Base-by-base conservation (phyloP, 2,797 vertebrate genomes). In the Enteromius trimaculatus region DNA sequence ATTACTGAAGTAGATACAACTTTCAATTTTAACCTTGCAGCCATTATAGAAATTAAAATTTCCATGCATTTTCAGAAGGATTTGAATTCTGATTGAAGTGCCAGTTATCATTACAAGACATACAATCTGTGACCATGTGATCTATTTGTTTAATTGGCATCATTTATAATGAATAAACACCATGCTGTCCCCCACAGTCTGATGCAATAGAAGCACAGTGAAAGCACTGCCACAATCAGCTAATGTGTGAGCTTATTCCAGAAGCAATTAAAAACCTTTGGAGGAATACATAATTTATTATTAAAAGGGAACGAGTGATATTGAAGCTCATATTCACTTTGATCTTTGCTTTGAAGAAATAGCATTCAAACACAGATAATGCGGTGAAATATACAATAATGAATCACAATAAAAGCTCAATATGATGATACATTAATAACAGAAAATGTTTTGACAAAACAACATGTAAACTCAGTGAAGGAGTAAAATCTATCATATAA, bases 121-220 rank as follows among this genome's bases (percentile, higher is more conserved):
- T 7, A 6, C 9, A 19, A 79, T 49, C 39, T 78, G 6, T 47
- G 13, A 6, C 29, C 8, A 14, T 42, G 13, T 39, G 31, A 34
- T 69, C 51, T 21, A 1, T 55, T 55, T 70, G 66, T 71, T 29
- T 66, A 77, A 55, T 21, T 53, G 13, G 42, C 17, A 72, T 65
- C 6, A 47, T 72, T 34, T 74, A 44, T 71, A 51, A 10, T 47
- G 31, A 14, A 21, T 65, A 78, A 82, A 79, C 60, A 79, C 14
- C 14, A 53, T 13, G 19, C 64, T 31, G 42, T 76, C 42, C 26
- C 10, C 81, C 42, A 39, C 72, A 65, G n/a, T 71, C 60, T 72
- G 72, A 72, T 84, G 60, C 66, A 86, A 72, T 19, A 80, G 1
- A 83, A 58, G 29, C 51, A 75, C 44, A 71, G 29, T 70, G 21